phyloP scores from a whole-genome alignment of 2,888 invertebrate genomes.

The Harpalus rubripes region DNA sequence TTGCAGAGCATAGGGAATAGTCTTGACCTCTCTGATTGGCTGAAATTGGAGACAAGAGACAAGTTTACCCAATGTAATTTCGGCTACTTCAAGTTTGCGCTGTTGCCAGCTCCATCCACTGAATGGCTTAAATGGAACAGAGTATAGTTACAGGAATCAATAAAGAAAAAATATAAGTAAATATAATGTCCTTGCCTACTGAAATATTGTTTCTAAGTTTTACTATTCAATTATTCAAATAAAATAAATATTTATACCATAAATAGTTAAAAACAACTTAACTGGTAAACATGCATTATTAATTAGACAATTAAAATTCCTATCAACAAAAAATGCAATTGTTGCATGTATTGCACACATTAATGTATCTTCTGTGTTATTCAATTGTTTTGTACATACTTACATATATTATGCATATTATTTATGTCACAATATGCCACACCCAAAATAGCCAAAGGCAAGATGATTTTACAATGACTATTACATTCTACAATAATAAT shows the following conservation, averaged over 20 bases:
- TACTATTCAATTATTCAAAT: background rate
- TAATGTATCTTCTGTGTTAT: slow-evolving; percentile 14
- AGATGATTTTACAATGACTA: background rate
- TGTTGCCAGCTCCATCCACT: no score
- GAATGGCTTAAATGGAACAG: no score
- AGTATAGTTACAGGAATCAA: no score
- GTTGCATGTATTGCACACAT: slow-evolving; percentile 7
- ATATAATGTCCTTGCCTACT: no score
- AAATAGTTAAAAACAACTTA: slow-evolving; percentile 18
- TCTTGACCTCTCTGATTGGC: no score
- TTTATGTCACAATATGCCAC: background rate
- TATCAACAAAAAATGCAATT: slow-evolving; percentile 7
- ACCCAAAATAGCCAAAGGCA: background rate
- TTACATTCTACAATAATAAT: background rate
- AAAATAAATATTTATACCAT: slow-evolving; percentile 30
- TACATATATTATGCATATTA: background rate
- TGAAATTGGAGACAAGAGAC: no score
- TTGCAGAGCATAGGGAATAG: no score
- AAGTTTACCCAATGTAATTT: no score
- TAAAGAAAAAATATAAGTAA: no score
- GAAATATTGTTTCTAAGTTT: background rate
- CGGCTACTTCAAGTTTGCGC: no score
- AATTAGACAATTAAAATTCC: slow-evolving; percentile 43
- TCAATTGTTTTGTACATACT: background rate
- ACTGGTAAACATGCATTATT: slow-evolving; percentile 18